Evolutionary conservation across 2,888 invertebrate species (phyloP).

Genomic region (Polylopha cassiicola): DNA sequence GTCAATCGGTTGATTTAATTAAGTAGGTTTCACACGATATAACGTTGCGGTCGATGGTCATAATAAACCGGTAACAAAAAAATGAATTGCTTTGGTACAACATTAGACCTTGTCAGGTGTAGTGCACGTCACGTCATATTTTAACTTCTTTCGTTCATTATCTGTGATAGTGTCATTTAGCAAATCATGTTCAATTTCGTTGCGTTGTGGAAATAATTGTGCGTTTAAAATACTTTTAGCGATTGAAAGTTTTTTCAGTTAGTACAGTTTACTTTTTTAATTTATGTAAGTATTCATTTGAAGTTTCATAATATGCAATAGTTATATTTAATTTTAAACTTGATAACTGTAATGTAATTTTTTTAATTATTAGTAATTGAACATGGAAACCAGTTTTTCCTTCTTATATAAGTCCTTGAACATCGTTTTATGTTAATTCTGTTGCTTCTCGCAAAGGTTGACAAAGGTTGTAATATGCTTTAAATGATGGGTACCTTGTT

Average conservation of each 20-base stretch:
- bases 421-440: constrained; percentile 40
- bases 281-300: constrained; percentile 23
- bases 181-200: constrained; percentile 51
- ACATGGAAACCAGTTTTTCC: constrained; percentile 54
- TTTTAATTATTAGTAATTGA: constrained; percentile 39
- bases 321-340: not conserved
- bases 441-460: constrained; percentile 11
- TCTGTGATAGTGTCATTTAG: constrained; percentile 44
- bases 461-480: constrained; percentile 3
- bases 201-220: constrained; percentile 32
- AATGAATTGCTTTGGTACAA: constrained; percentile 6
- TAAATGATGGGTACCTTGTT: not conserved
- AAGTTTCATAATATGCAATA: constrained; percentile 30
- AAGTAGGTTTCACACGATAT: too few relatives aligned
- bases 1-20: too few relatives aligned
- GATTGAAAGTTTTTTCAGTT: constrained; percentile 20
- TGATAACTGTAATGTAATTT: constrained; percentile 20
- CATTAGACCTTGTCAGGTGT: constrained; percentile 2
- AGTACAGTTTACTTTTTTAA: constrained; percentile 12
- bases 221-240: constrained; percentile 23
- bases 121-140: constrained; percentile 12
- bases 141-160: constrained; percentile 6
- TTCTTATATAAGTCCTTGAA: constrained; percentile 48
- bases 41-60: not conserved
- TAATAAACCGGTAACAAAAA: constrained; percentile 2